Percentiles rank a stretch among this genome's conserved stretches.
These are phyloP conservation scores for Vimba vimba DNA, from an alignment of 2,113 vertebrate species.

Conservation along the genomic window DNA sequence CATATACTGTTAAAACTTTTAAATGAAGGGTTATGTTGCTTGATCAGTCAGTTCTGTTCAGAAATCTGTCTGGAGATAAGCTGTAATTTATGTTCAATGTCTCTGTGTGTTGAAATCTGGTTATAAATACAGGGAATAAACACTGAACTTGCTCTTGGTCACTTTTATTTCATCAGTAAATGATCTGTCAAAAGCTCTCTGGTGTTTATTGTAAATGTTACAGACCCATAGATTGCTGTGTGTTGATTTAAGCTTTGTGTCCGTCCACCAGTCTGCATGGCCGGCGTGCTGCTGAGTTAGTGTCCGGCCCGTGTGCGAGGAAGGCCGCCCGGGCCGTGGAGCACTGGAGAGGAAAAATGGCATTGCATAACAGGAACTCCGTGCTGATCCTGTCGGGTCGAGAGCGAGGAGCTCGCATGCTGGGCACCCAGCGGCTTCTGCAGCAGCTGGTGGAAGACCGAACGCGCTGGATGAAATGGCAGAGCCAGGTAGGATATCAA, in stretches of 20 bases:
- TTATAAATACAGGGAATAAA: not conserved
- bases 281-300: slow-evolving; percentile 73
- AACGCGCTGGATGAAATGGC: slow-evolving; percentile 98
- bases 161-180: not conserved
- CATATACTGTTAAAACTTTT: not conserved
- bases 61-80: not conserved
- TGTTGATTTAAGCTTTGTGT: not conserved
- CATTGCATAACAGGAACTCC: slow-evolving; percentile 93
- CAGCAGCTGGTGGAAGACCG: slow-evolving; percentile 98
- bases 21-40: not conserved
- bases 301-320: slow-evolving; percentile 65
- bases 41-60: not conserved
- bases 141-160: not conserved
- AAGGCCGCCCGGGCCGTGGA: slow-evolving; percentile 47
- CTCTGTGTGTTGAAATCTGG: not conserved
- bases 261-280: slow-evolving; percentile 69
- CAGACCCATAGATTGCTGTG: not conserved
- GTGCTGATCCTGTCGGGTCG: slow-evolving; percentile 92
- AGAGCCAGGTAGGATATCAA: slow-evolving; percentile 86
- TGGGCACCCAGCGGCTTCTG: slow-evolving; percentile 90
- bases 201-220: not conserved
- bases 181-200: not conserved
- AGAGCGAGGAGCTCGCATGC: slow-evolving; percentile 87
- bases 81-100: not conserved
- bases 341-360: slow-evolving; percentile 77